These are phyloP conservation scores for Tenebrosternarchus preto DNA, from an alignment of 2,113 vertebrate genomes.

Conservation along the genomic window DNA sequence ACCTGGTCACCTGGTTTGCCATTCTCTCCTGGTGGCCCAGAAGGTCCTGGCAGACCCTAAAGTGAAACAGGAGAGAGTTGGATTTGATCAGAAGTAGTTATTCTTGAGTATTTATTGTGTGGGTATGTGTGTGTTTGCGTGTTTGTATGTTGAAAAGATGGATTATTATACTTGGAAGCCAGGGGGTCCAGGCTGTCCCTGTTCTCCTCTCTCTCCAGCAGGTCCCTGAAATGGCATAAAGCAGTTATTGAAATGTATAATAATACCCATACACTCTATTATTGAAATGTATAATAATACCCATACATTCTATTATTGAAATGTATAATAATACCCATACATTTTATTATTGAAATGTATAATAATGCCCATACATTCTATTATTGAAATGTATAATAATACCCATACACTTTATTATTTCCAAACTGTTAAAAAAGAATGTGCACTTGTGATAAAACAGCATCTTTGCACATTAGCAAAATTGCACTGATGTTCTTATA, in stretches of 20 bases:
- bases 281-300: too few species aligned
- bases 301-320: too few species aligned
- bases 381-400: too few species aligned
- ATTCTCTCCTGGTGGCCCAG: slow-evolving; percentile 88
- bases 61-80: slow-evolving; percentile 40
- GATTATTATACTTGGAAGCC: slow-evolving; percentile 89
- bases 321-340: too few species aligned
- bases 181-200: slow-evolving; percentile 89
- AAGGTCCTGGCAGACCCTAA: slow-evolving; percentile 91
- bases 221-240: slow-evolving; percentile 76
- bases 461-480: too few species aligned
- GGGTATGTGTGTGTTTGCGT: neutral
- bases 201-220: slow-evolving; percentile 93
- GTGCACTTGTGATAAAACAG: too few species aligned
- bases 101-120: too few species aligned
- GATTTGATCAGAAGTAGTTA: neutral
- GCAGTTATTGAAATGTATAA: slow-evolving; percentile 16
- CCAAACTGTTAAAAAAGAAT: too few species aligned
- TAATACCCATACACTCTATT: neutral
- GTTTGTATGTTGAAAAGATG: neutral
- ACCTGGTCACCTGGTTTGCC: slow-evolving; percentile 96
- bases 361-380: too few species aligned
- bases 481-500: too few species aligned
- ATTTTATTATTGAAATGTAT: too few species aligned
- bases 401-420: too few species aligned